Base-by-base conservation (phyloP, 2,888 invertebrate species). In the Sympetrum striolatum region DNA sequence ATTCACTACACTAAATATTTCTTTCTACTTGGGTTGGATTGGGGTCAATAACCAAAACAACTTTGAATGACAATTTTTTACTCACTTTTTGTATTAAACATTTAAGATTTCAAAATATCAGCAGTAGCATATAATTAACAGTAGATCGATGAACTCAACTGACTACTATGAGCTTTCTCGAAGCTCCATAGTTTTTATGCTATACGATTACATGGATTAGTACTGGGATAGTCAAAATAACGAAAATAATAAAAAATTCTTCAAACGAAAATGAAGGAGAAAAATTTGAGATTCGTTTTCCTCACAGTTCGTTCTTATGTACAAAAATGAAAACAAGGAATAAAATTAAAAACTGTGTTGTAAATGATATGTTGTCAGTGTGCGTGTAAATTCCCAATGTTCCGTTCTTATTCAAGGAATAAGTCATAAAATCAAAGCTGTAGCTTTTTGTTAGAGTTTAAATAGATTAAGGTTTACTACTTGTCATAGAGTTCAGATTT, bases 71-170 rank as follows among this genome's bases (percentile, higher is more conserved):
- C 86, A 86, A 60, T 64, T 60, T 86, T 86, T 86, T 86, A 86
- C 86, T 86, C 60, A 58, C 86, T 60, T 86, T 86, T 86, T 86
- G 60, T 86, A 86, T 60, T 86, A 86, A 86, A 86, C 86, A 86
- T 86, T 60, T 60, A 86, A 37, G 86, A 86, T 60, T 86, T 60
- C 86, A 86, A 86, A 86, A 86, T 86, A 86, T 86, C 86, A 60
- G 60, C 86, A 86, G 58, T 2, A 73, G 31, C 73, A 73, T 31
- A 53, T 73, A 73, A 73, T 18, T 73, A 73, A 73, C 73, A 73
- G 73, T 31, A 73, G 25, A 31, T 73, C 31, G 25, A 73, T 73
- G 31, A 25, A 73, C 73, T 73, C 73, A 73, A 73, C 73, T 73
- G 73, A 73, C 25, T 73, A 25, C 73, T 73, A 73, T 73, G 25